Evolutionary conservation across 2,113 vertebrate species (phyloP), one percentile per base, ranked within the genome.

Genomic region (Mola mola): DNA sequence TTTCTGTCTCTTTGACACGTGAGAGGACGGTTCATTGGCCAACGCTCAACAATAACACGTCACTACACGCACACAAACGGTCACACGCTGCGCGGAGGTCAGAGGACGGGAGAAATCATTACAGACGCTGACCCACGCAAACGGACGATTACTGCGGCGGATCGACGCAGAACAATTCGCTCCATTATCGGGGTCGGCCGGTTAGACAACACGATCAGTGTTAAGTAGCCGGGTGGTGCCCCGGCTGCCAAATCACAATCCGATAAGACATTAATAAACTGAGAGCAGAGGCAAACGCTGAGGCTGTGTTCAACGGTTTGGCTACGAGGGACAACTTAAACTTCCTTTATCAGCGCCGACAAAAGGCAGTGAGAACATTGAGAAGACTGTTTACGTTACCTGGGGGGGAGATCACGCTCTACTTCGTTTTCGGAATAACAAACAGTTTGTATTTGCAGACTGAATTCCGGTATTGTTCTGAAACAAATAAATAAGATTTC

Each of bases 21-120:
- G 78, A 79, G 68, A 92, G 88, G 92, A 93, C 78, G 89, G 88
- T 92, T 93, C 92, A 84, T 26, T 51, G 89, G 90, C 90, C 91
- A 93, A 91, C 90, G 85, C 88, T 86, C 79, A 81, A 83, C 56
- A 85, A 88, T 91, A 79, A 94, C 83, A 90, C 84, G 31, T 31
- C 38, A 5, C 33, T 86, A 42, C 29, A 26, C 91, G 22, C 25
- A 42, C 52, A 26, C 91, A 28, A 25, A 42, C 52, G 33, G 31
- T 12, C 26, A 26, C 15, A 58, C 25, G 16, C 43, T 90, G 86
- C 92, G 88, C 82, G 90, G 88, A 93, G 78, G 85, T 82, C 85
- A 70, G 44, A 69, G 81, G 72, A 25, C 64, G n/a, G n/a, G n/a
- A 61, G 38, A 74, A 82, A 75, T 84, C 83, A 83, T 84, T 69